A percentile compares a stretch with the other conserved stretches of the same genome.
Evolutionary conservation across 2,113 vertebrate species (phyloP).

Genomic region (Miniopterus natalensis): DNA sequence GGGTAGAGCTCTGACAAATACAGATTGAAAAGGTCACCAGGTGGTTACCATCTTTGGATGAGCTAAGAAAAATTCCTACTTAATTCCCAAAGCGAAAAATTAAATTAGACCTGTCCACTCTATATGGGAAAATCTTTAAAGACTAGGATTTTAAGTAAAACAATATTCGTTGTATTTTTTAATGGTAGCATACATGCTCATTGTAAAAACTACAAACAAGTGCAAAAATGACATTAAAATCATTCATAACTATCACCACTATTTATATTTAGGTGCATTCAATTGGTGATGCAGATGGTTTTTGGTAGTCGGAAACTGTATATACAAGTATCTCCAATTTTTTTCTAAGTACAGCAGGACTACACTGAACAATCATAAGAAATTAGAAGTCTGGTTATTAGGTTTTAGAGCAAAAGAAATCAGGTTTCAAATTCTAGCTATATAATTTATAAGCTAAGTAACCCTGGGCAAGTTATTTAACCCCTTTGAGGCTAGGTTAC

Average conservation of each 20-base stretch:
- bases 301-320: neutral
- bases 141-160: conserved; percentile 39
- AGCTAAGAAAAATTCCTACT: neutral
- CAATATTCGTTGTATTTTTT: neutral
- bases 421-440: conserved; percentile 23
- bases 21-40: conserved; percentile 8
- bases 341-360: neutral
- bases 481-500: neutral
- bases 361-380: neutral
- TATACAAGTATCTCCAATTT: conserved; percentile 14
- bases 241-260: neutral
- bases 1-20: neutral
- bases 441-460: neutral
- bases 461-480: neutral
- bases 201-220: neutral
- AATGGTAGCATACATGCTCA: neutral
- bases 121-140: neutral
- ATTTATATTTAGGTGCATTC: conserved; percentile 21
- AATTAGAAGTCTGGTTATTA: conserved; percentile 21
- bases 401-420: conserved; percentile 39
- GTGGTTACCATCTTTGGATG: neutral
- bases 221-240: conserved; percentile 23
- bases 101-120: neutral
- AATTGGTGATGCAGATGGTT: neutral
- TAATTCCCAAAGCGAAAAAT: conserved; percentile 35